Conservation (phyloP, 2,113 vertebrate species). For the Todiramphus chloris region DNA sequence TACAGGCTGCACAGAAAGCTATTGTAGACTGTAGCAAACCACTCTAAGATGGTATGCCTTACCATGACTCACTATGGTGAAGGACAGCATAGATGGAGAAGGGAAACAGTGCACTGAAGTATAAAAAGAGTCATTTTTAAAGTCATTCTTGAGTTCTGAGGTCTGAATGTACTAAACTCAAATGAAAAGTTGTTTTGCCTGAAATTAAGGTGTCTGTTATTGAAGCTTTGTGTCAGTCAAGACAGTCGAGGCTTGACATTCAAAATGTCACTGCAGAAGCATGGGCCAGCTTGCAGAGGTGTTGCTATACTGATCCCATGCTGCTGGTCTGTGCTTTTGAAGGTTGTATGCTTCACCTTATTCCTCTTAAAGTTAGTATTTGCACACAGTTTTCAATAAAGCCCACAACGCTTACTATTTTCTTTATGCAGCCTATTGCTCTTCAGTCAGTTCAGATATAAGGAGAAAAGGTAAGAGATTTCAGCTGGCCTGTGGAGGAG, state of each 20-base stretch:
- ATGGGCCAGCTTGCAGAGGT: neutral
- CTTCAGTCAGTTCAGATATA: neutral
- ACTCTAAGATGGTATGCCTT: neutral
- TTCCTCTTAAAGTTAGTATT: neutral
- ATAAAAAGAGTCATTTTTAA: neutral
- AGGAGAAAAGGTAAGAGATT: neutral
- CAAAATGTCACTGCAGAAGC: neutral
- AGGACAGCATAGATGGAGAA: neutral
- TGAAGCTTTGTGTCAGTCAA: neutral
- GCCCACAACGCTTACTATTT: neutral
- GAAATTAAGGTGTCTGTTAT: neutral
- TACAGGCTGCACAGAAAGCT: neutral
- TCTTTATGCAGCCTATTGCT: neutral
- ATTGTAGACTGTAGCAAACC: too few species aligned
- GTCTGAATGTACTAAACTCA: neutral
- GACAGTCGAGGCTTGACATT: neutral
- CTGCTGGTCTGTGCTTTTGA: neutral
- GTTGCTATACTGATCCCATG: neutral
- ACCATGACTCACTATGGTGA: rapidly evolving
- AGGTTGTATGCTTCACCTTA: neutral
- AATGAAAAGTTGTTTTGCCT: neutral
- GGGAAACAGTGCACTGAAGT: neutral
- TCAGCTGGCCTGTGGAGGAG: neutral
- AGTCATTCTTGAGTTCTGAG: neutral
- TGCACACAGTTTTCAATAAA: neutral